Evolutionary conservation across 1,140 invertebrate genomes (phyloP).

Genomic region (Leptinotarsa undecemlineata): DNA sequence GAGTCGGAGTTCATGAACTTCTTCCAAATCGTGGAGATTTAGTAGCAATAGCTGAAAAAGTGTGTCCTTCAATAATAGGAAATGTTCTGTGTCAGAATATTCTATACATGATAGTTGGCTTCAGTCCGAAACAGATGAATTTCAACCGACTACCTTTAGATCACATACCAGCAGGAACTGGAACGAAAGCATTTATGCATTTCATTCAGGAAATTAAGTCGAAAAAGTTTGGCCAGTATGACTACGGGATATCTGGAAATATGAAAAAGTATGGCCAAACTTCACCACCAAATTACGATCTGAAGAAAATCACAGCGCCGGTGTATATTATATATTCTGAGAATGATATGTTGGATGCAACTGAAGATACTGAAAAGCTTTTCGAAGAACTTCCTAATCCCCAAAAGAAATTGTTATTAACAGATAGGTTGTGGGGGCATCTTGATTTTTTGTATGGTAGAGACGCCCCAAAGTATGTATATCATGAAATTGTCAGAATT

Average conservation of each 20-base stretch:
- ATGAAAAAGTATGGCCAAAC: constrained; percentile 53
- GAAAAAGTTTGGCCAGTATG: constrained; percentile 58
- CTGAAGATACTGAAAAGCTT: neutral
- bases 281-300: constrained; percentile 62
- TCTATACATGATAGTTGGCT: neutral
- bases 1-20: neutral
- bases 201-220: constrained; percentile 22
- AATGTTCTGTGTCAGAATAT: neutral
- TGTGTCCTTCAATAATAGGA: neutral
- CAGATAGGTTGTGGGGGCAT: neutral
- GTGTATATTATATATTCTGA: constrained; percentile 67
- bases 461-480: neutral
- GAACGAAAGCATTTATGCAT: constrained; percentile 26
- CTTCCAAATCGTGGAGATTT: neutral
- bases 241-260: constrained; percentile 60
- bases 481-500: neutral
- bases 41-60: neutral
- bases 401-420: neutral
- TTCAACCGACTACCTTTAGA: neutral
- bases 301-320: constrained; percentile 65
- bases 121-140: neutral
- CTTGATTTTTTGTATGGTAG: neutral
- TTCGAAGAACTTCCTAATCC: neutral
- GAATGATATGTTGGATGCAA: neutral
- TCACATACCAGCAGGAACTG: neutral